Conservation (phyloP, 2,797 vertebrate species). For the Moxostoma hubbsi region DNA sequence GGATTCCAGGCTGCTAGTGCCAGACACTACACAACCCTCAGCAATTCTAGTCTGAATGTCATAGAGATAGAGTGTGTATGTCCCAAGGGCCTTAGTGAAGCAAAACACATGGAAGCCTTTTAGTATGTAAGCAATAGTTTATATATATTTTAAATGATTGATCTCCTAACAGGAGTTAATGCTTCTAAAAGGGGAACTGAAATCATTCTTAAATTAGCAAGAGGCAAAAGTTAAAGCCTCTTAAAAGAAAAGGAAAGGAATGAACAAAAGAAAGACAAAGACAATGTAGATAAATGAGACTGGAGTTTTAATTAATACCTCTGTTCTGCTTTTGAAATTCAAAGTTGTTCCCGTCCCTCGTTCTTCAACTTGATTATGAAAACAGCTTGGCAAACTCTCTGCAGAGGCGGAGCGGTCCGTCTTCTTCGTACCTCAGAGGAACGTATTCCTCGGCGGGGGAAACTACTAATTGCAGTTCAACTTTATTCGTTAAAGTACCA, state of each 20-base stretch:
- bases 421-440: constrained; percentile 39
- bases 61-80: neutral
- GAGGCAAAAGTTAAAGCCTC: neutral
- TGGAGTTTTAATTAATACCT: constrained; percentile 53
- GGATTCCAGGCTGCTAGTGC: constrained; percentile 8
- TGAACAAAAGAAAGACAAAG: constrained; percentile 8
- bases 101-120: neutral
- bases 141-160: too few species aligned
- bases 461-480: constrained; percentile 54
- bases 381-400: constrained; percentile 28
- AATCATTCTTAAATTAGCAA: neutral
- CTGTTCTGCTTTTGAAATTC: constrained; percentile 52
- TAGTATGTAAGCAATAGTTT: neutral
- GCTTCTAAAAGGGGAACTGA: too few species aligned
- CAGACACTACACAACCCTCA: constrained; percentile 4
- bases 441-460: constrained; percentile 41
- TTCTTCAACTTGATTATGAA: constrained; percentile 49
- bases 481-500: constrained; percentile 41
- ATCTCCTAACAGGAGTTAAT: too few species aligned
- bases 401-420: constrained; percentile 25
- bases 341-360: constrained; percentile 50
- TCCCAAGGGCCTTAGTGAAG: neutral
- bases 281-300: constrained; percentile 24
- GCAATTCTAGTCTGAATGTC: constrained; percentile 31
- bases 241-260: neutral